Evolutionary conservation across 2,888 invertebrate genomes (phyloP), one percentile per base, ranked within the genome.

Genomic region (Drosophila stalkeri): DNA sequence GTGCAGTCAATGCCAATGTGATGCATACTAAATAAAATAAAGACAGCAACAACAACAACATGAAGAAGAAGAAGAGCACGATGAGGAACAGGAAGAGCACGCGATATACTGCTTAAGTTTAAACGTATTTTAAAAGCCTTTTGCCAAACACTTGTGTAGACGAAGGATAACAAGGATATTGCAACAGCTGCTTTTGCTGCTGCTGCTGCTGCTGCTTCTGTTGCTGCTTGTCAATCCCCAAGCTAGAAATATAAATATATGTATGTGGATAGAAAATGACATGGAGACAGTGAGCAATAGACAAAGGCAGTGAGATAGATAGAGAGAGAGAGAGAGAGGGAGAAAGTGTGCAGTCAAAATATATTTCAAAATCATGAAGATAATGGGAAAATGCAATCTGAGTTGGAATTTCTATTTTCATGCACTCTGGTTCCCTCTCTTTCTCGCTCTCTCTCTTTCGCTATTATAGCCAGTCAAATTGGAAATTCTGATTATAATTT

Each of bases 81-180:
- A 14, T 14, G 31, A 14, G 43, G 23, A 39, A 18, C 16, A 41
- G 59, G 51, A 54, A 54, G 57, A 56, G 44, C n/a, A 69, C 74
- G 80, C 54, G 59, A 64, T 64, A 66, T 62, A 68, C 61, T 67
- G 82, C 75, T 72, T 62, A 71, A 54, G 49, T 71, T 33, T 82
- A 72, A 90, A 77, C 67, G 78, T 76, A 82, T 88, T 90, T 75
- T 69, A 67, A 82, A 77, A 72, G 77, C 41, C 67, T 71, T 51
- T 78, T 60, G 64, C 56, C 27, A 68, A 67, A 78, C 72, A 77
- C 64, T 77, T 71, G 71, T 76, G 81, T 66, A 62, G 43, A 52
- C 60, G 54, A 61, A 72, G 64, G 81, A 70, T 81, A 65, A 79
- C 64, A 66, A 37, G 69, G 54, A 54, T 52, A 39, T 23, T 23